Conservation (phyloP, 2,888 invertebrate species). For the Abscondita cerata region DNA sequence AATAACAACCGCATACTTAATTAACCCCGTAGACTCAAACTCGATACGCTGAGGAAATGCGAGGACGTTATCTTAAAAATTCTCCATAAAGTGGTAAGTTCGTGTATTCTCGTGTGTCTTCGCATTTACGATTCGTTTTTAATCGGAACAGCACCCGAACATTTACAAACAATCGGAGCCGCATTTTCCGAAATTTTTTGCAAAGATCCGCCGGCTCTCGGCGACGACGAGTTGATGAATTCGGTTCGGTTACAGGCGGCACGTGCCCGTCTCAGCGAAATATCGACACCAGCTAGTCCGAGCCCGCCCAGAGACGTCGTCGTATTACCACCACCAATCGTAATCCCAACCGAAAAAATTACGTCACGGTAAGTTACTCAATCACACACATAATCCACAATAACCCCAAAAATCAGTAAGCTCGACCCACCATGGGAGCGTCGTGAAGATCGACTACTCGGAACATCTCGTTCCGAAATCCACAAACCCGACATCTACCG, state of each 20-base stretch:
- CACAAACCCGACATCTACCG: slow-evolving; percentile 49
- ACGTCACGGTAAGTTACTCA: slow-evolving; percentile 19
- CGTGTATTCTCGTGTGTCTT: slow-evolving; percentile 33
- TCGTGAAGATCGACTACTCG: neutral
- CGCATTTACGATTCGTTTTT: slow-evolving; percentile 5
- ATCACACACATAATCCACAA: too few relatives aligned
- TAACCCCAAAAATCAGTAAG: too few relatives aligned
- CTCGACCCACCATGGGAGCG: slow-evolving; percentile 6
- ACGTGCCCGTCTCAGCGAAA: slow-evolving; percentile 31
- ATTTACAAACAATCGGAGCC: slow-evolving; percentile 11
- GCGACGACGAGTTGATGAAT: neutral
- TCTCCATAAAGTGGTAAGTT: slow-evolving; percentile 69
- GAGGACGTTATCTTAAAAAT: slow-evolving; percentile 73
- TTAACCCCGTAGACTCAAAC: slow-evolving; percentile 71
- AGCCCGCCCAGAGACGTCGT: slow-evolving; percentile 56
- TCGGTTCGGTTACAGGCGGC: slow-evolving; percentile 29
- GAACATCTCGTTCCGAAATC: neutral
- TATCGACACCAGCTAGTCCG: slow-evolving; percentile 58
- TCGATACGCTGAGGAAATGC: slow-evolving; percentile 72
- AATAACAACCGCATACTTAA: too few relatives aligned
- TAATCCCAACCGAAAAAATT: slow-evolving; percentile 57
- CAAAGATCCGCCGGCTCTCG: slow-evolving; percentile 13
- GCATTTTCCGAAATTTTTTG: slow-evolving; percentile 17
- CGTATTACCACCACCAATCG: slow-evolving; percentile 50
- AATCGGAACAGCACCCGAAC: slow-evolving; percentile 18